phyloP scores from a whole-genome alignment of 2,113 vertebrate species.

The Clarias magur region DNA sequence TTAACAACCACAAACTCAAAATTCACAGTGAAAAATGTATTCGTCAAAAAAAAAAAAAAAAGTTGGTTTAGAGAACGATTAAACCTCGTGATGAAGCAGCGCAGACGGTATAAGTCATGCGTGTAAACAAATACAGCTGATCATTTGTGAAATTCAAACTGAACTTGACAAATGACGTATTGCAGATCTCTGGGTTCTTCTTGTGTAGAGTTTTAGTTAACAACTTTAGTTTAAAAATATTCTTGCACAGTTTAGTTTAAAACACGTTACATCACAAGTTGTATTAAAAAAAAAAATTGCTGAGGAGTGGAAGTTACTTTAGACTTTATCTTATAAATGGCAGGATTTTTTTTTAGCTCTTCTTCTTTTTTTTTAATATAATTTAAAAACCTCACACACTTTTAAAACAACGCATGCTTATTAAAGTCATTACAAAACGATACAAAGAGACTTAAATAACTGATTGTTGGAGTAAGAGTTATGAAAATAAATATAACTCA shows the following conservation, averaged over 20 bases:
- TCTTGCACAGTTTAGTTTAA: not conserved
- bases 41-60: not conserved
- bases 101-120: not conserved
- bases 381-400: not conserved
- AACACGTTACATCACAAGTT: not conserved
- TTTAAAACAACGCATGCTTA: too few species aligned
- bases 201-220: not conserved
- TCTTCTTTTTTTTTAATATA: not conserved
- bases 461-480: not conserved
- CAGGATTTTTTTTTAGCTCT: too few species aligned
- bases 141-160: not conserved
- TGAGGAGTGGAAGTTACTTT: too few species aligned
- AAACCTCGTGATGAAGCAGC: not conserved
- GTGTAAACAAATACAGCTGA: not conserved
- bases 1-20: not conserved
- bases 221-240: too few species aligned
- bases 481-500: not conserved
- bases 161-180: not conserved
- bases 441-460: not conserved
- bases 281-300: too few species aligned
- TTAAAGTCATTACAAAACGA: not conserved
- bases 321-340: too few species aligned
- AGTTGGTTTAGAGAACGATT: too few species aligned
- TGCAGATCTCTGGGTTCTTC: not conserved
- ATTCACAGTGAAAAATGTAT: not conserved